phyloP scores from a whole-genome alignment of 2,888 invertebrate genomes.

The Sminthurinus aureus region DNA sequence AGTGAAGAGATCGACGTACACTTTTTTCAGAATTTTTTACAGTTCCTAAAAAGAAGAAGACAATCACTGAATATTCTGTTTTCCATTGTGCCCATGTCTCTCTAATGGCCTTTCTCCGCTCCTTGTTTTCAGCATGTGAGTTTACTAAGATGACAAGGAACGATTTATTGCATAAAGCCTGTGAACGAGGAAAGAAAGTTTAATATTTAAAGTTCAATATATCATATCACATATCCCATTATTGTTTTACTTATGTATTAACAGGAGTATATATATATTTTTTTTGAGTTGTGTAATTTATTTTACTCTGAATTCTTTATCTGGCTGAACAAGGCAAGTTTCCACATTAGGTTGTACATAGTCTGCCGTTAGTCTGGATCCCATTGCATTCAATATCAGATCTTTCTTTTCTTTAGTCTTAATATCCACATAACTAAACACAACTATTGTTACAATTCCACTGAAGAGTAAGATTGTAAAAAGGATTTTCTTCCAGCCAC shows the following conservation, averaged over 20 bases:
- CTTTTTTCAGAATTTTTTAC: background rate
- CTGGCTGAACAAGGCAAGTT: background rate
- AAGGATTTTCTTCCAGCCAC: slow-evolving; percentile 12
- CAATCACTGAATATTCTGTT: slow-evolving; percentile 5
- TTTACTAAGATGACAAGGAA: slow-evolving; percentile 15
- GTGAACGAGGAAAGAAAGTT: background rate
- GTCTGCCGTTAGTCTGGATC: background rate
- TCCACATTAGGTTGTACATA: slow-evolving; percentile 16
- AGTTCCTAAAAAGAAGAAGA: slow-evolving; percentile 17
- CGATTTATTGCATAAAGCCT: slow-evolving; percentile 19
- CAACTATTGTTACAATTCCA: background rate
- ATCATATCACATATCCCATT: background rate
- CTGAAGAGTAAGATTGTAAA: slow-evolving; percentile 8
- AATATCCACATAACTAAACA: slow-evolving; percentile 6
- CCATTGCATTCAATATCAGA: slow-evolving; percentile 14
- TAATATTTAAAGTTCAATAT: background rate
- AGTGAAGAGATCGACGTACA: background rate
- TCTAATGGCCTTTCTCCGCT: slow-evolving; percentile 2
- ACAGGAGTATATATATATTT: background rate
- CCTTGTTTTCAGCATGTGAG: background rate
- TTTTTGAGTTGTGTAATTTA: too few relatives aligned
- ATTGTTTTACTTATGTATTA: background rate
- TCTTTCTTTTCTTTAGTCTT: slow-evolving; percentile 11
- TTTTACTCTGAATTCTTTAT: background rate
- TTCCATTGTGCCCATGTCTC: slow-evolving; percentile 30